A percentile compares a stretch with the other conserved stretches of the same genome.
Conservation (phyloP, 2,113 vertebrate genomes). For the Campylomormyrus tamandua region DNA sequence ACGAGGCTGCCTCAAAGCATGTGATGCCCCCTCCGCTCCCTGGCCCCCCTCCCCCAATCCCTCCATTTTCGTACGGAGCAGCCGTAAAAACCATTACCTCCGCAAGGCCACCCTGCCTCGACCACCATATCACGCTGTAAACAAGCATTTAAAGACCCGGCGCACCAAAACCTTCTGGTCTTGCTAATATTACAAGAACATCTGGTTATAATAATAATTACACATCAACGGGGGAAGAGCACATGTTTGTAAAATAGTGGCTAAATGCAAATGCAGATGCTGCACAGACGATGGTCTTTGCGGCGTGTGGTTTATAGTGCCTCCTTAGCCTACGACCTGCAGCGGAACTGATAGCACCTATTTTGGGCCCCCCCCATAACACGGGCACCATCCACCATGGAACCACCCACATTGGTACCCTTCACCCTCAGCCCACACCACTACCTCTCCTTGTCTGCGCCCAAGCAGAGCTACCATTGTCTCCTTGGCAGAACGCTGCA, state of each 20-base stretch:
- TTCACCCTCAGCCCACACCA: neutral
- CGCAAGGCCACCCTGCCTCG: neutral
- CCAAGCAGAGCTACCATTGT: neutral
- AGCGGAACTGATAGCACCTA: neutral
- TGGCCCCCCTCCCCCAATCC: neutral
- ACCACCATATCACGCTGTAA: neutral
- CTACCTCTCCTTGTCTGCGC: neutral
- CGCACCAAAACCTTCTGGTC: neutral
- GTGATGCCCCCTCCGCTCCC: neutral
- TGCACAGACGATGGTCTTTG: neutral
- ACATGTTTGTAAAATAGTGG: neutral
- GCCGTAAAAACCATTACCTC: neutral
- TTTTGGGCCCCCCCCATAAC: neutral
- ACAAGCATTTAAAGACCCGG: neutral
- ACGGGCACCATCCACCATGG: neutral
- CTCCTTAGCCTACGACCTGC: neutral
- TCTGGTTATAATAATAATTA: neutral
- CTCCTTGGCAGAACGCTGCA: neutral
- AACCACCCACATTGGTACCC: neutral
- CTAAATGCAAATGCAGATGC: neutral
- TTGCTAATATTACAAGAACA: neutral
- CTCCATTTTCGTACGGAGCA: neutral
- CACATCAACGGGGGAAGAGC: neutral
- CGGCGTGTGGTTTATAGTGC: neutral
- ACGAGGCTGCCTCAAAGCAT: neutral